phyloP scores from a whole-genome alignment of 2,797 vertebrate species.

The Erethizon dorsatum region DNA sequence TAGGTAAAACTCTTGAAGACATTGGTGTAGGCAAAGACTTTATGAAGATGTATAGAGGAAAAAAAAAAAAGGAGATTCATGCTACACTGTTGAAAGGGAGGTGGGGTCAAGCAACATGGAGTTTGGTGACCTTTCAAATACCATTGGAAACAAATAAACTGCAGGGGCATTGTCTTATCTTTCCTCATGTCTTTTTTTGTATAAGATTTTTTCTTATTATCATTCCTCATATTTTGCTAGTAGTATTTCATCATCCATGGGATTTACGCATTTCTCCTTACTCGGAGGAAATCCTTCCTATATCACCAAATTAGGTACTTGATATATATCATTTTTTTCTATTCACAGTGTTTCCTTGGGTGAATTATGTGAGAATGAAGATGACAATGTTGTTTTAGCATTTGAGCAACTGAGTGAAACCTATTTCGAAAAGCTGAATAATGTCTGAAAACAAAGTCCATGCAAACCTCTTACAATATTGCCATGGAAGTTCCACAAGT shows the following conservation, averaged over 20 bases:
- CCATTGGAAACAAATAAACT: not conserved
- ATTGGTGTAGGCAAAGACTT: no score
- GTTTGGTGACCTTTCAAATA: slow-evolving; percentile 1
- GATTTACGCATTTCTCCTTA: not conserved
- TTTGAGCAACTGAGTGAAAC: slow-evolving; percentile 83
- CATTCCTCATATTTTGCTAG: slow-evolving; percentile 19
- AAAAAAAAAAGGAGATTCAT: not conserved
- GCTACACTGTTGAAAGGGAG: not conserved
- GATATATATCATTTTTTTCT: not conserved
- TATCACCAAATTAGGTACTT: not conserved
- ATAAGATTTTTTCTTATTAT: not conserved
- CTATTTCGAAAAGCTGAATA: slow-evolving; percentile 59
- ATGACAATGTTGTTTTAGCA: slow-evolving; percentile 84
- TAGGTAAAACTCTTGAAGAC: no score
- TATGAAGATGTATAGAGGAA: no score
- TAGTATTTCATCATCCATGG: not conserved
- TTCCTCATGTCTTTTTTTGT: not conserved
- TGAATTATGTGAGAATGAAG: slow-evolving; percentile 82
- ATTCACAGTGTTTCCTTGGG: slow-evolving; percentile 81
- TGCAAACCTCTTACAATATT: not conserved
- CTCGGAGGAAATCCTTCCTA: not conserved
- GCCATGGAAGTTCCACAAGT: not conserved
- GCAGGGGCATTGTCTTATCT: not conserved
- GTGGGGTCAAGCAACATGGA: not conserved
- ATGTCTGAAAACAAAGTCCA: slow-evolving; percentile 57